Conservation (phyloP, 2,113 vertebrate genomes). For the Oreamnos americanus region DNA sequence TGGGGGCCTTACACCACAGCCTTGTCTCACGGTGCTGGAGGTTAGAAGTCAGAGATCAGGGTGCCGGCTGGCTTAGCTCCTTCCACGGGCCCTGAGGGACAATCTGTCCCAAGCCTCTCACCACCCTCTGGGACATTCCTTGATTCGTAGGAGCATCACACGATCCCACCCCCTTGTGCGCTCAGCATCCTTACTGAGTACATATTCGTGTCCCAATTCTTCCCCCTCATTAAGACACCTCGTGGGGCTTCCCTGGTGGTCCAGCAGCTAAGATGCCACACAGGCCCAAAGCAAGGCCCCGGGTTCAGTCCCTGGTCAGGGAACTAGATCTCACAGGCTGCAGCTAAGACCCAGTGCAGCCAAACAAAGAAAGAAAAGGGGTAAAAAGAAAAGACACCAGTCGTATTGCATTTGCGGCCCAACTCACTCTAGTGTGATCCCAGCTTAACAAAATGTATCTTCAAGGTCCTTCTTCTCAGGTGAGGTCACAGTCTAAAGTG, state of each 20-base stretch:
- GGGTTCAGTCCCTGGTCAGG: background rate
- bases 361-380: background rate
- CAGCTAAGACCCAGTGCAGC: background rate
- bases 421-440: no score
- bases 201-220: background rate
- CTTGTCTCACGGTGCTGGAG: background rate
- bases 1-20: background rate
- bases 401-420: background rate
- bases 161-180: fast-evolving
- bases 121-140: background rate
- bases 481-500: background rate
- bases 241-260: background rate
- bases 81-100: background rate
- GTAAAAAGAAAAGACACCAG: background rate
- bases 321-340: background rate
- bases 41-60: background rate
- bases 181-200: fast-evolving
- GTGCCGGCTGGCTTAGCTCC: no score
- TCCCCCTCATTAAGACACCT: background rate
- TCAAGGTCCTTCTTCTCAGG: background rate
- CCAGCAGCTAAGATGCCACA: fast-evolving
- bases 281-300: background rate
- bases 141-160: background rate
- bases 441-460: background rate
- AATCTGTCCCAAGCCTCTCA: no score